phyloP scores from a whole-genome alignment of 2,113 vertebrate genomes.

The Dasypus novemcinctus region DNA sequence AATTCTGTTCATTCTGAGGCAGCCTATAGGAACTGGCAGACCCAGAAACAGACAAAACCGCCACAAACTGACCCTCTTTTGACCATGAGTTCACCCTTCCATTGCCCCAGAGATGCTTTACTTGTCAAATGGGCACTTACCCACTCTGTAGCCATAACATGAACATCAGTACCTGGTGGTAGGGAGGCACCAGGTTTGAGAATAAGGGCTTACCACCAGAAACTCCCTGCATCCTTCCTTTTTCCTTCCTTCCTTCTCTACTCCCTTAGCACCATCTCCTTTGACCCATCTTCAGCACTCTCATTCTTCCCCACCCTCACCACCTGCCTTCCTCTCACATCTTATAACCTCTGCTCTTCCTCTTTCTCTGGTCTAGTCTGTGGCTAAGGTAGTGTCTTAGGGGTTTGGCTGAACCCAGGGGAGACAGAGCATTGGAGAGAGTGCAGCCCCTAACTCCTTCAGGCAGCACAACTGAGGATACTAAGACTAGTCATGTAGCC shows the following conservation, averaged over 20 bases:
- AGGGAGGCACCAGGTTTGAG: background rate
- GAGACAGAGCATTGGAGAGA: background rate
- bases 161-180: background rate
- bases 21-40: background rate
- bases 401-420: background rate
- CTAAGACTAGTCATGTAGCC: background rate
- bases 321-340: background rate
- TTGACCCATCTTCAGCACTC: too few species aligned
- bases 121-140: background rate
- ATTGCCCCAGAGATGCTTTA: too few species aligned
- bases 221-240: too few species aligned
- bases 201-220: background rate
- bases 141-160: background rate
- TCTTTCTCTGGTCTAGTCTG: background rate
- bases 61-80: background rate
- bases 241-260: too few species aligned
- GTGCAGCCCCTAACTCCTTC: too few species aligned
- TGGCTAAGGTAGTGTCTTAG: background rate
- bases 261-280: background rate
- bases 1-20: background rate
- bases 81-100: background rate
- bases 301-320: accelerated
- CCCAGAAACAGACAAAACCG: too few species aligned
- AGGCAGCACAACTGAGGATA: background rate
- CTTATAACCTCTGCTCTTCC: too few species aligned